These are phyloP conservation scores for Chaitophorus viminalis DNA, from an alignment of 2,888 invertebrate species.

Conservation along the genomic window DNA sequence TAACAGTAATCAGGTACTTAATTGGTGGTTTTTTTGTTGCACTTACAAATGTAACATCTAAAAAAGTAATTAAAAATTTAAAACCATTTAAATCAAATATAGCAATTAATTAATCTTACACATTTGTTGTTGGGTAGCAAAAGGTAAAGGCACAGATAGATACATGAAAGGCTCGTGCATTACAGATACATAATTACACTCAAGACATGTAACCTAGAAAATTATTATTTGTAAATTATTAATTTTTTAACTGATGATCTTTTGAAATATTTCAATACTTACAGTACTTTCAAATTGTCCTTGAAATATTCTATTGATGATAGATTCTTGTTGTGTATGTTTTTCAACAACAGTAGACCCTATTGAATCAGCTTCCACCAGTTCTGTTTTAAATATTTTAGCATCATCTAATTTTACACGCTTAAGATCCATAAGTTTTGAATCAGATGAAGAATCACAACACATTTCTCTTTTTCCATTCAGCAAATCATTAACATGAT, in stretches of 20 bases:
- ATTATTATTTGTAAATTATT: conserved; percentile 1
- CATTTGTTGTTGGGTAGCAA: conserved; percentile 73
- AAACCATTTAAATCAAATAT: neutral
- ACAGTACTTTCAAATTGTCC: conserved; percentile 76
- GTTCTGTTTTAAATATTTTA: conserved; percentile 21
- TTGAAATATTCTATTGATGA: conserved; percentile 68
- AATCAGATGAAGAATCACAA: conserved; percentile 58
- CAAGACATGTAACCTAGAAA: conserved; percentile 72
- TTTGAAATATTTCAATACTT: conserved; percentile 64
- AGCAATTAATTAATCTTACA: conserved; percentile 67
- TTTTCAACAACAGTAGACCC: conserved; percentile 64
- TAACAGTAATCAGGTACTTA: conserved; percentile 71
- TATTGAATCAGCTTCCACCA: conserved; percentile 52
- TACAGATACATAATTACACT: conserved; percentile 73
- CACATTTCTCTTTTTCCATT: conserved; percentile 59
- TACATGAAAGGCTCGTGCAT: conserved; percentile 78
- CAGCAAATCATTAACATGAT: conserved; percentile 13
- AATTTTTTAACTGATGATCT: neutral
- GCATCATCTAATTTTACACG: conserved; percentile 58
- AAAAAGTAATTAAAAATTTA: conserved; percentile 40
- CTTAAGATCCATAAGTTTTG: conserved; percentile 47
- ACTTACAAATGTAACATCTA: conserved; percentile 71
- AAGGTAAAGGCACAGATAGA: conserved; percentile 74
- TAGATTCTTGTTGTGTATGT: conserved; percentile 4
- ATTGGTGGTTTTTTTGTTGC: conserved; percentile 68